A percentile compares a stretch with the other conserved stretches of the same genome.
Conservation (phyloP, 1,140 invertebrate species). For the Diabrotica virgifera region DNA sequence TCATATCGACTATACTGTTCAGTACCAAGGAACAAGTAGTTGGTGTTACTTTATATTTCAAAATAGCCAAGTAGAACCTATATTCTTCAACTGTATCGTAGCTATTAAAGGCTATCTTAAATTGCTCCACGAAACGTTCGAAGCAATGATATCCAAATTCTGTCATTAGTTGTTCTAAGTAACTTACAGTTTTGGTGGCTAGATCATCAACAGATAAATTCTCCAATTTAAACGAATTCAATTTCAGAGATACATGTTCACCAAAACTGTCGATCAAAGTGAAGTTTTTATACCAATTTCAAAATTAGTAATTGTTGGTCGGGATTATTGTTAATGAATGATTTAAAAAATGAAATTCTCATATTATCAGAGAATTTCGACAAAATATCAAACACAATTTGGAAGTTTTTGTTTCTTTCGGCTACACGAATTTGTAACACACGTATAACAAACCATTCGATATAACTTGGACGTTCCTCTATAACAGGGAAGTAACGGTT, state of each 20-base stretch:
- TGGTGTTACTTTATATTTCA: constrained; percentile 1
- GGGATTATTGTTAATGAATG: background rate
- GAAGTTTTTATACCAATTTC: constrained; percentile 7
- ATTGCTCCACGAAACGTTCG: background rate
- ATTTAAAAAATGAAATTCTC: background rate
- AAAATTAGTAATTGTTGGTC: background rate
- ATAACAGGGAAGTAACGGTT: constrained; percentile 6
- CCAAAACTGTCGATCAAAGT: background rate
- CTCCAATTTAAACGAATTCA: background rate
- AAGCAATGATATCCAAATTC: constrained; percentile 5
- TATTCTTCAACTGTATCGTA: background rate
- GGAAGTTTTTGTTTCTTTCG: constrained; percentile 4
- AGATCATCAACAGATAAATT: background rate
- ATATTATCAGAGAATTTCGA: background rate
- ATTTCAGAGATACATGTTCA: background rate
- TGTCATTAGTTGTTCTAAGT: constrained; percentile 5
- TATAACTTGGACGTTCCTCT: background rate
- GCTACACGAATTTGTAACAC: background rate
- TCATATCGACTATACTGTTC: background rate
- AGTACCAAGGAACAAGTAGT: constrained; percentile 5
- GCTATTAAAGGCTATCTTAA: background rate
- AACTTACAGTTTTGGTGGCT: background rate
- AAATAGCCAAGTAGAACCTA: constrained; percentile 2
- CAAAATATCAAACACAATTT: constrained; percentile 2
- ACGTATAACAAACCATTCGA: background rate